phyloP scores from a whole-genome alignment of 2,797 vertebrate species.

The Malurus leucopterus region DNA sequence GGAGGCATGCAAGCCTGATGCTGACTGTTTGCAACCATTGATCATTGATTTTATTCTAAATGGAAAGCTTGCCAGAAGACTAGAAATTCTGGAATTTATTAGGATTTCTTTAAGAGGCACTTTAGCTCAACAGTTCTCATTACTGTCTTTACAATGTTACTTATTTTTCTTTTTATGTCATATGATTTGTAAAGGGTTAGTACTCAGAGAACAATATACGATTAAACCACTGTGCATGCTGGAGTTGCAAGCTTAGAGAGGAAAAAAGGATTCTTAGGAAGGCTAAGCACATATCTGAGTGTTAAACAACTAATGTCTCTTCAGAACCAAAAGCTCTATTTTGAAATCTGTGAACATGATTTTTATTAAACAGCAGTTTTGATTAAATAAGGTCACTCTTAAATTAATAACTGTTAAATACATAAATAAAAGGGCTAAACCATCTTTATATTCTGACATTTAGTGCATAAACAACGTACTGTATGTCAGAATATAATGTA shows the following conservation, averaged over 20 bases:
- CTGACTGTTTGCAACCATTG: constrained; percentile 90
- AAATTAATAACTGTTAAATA: constrained; percentile 60
- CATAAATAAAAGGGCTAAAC: constrained; percentile 36
- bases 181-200: constrained; percentile 81
- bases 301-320: constrained; percentile 41
- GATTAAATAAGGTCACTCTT: constrained; percentile 64
- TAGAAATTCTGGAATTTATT: constrained; percentile 88
- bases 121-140: constrained; percentile 92
- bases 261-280: constrained; percentile 58
- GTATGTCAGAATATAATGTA: neutral
- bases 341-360: constrained; percentile 39
- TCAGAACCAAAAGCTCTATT: constrained; percentile 40
- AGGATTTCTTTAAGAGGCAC: constrained; percentile 87
- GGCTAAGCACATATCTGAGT: constrained; percentile 62
- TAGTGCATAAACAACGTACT: constrained; percentile 6
- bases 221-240: constrained; percentile 73
- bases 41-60: constrained; percentile 95
- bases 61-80: constrained; percentile 92
- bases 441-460: constrained; percentile 36
- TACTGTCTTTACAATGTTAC: constrained; percentile 83
- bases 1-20: constrained; percentile 74
- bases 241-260: constrained; percentile 61
- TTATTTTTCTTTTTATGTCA: constrained; percentile 85
- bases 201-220: constrained; percentile 76
- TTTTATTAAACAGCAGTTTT: constrained; percentile 58